phyloP scores from a whole-genome alignment of 2,797 vertebrate genomes.

The Enteromius fasciolatus region DNA sequence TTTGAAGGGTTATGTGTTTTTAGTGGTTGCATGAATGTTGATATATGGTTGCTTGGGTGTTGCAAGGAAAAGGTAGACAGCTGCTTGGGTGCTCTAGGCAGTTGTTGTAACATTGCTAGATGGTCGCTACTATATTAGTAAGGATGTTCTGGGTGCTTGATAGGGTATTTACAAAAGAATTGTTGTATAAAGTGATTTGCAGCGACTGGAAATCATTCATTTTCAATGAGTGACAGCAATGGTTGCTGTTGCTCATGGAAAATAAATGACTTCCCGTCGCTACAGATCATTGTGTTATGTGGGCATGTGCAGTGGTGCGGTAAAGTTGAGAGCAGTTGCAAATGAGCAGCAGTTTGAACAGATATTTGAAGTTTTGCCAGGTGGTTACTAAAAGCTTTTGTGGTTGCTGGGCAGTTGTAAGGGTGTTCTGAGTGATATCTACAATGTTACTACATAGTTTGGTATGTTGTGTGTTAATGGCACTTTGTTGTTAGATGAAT shows the following conservation, averaged over 20 bases:
- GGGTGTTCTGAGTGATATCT: not conserved
- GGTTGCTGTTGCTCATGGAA: conserved; percentile 35
- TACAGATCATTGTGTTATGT: conserved; percentile 17
- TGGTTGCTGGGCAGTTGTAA: not conserved
- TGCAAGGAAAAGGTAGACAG: not conserved
- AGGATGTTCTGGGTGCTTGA: not conserved
- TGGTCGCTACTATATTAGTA: not conserved
- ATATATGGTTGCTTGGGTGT: not conserved
- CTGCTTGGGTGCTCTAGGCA: not conserved
- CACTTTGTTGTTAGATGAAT: not conserved
- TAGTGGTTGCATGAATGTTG: not conserved
- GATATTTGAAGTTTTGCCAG: not conserved
- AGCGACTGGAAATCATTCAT: conserved; percentile 1
- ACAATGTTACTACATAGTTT: not conserved
- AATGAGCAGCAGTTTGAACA: not conserved
- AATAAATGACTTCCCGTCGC: conserved; percentile 15
- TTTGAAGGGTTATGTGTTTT: not conserved
- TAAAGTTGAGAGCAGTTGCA: conserved; percentile 5
- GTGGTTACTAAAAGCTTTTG: conserved; percentile 6
- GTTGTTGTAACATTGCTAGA: conserved; percentile 1
- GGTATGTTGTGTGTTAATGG: not conserved
- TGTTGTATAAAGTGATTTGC: not conserved
- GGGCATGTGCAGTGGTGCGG: not conserved
- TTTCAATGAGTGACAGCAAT: conserved; percentile 8
- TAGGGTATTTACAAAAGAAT: not conserved